Conservation (phyloP, 2,888 invertebrate genomes). For the Monochamus alternatus region DNA sequence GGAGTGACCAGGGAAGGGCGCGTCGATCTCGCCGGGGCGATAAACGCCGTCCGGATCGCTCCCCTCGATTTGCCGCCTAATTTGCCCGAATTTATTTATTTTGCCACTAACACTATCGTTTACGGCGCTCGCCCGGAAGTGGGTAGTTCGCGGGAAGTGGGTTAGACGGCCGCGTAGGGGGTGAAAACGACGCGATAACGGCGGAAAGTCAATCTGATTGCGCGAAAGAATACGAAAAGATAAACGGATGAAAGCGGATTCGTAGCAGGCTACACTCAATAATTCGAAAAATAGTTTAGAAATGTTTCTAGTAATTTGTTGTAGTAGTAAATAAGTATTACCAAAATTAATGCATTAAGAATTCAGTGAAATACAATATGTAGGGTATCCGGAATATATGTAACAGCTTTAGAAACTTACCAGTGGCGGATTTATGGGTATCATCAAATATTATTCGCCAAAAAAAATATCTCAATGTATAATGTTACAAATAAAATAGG, state of each 20-base stretch:
- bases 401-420: too few relatives aligned
- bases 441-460: too few relatives aligned
- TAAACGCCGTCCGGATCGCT: constrained; percentile 47
- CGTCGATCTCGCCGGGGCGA: constrained; percentile 49
- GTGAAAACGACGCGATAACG: background rate
- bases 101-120: constrained; percentile 34
- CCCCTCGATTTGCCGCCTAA: constrained; percentile 43
- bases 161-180: constrained; percentile 10
- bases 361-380: too few relatives aligned
- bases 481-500: too few relatives aligned
- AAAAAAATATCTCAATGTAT: too few relatives aligned
- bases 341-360: too few relatives aligned
- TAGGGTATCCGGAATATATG: too few relatives aligned
- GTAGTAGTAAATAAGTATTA: too few relatives aligned
- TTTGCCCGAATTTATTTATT: constrained; percentile 39
- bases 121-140: constrained; percentile 16
- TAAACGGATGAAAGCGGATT: background rate
- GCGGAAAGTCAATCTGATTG: background rate
- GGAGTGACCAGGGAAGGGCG: constrained; percentile 41
- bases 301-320: too few relatives aligned
- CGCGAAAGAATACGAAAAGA: background rate
- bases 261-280: background rate
- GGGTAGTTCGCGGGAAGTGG: constrained; percentile 23
- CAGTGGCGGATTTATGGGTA: too few relatives aligned
- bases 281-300: too few relatives aligned